Percentiles rank a stretch among this genome's conserved stretches.
phyloP scores from a whole-genome alignment of 2,888 invertebrate species.

The Ophraella communa region DNA sequence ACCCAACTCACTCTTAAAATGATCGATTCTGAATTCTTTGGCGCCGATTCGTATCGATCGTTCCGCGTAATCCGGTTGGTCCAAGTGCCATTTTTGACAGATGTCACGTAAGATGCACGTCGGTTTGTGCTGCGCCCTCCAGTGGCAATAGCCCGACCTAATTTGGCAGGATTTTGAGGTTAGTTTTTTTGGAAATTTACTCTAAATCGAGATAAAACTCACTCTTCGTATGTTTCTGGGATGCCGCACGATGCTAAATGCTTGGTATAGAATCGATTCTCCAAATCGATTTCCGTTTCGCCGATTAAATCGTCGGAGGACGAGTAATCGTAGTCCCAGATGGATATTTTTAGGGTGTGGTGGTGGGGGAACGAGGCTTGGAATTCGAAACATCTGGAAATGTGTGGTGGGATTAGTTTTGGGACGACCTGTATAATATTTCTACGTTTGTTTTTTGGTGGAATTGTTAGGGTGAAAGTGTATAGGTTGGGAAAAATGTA shows the following conservation, averaged over 20 bases:
- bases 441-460: no score
- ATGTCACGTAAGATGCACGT: slow-evolving; percentile 73
- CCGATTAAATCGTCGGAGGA: slow-evolving; percentile 82
- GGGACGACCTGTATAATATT: no score
- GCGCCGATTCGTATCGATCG: slow-evolving; percentile 65
- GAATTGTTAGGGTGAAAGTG: no score
- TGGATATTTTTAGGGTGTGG: slow-evolving; percentile 72
- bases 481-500: no score
- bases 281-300: slow-evolving; percentile 83
- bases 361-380: slow-evolving; percentile 77
- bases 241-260: slow-evolving; percentile 84
- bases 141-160: slow-evolving; percentile 73
- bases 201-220: background rate
- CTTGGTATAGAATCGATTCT: slow-evolving; percentile 81
- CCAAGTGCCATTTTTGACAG: slow-evolving; percentile 72
- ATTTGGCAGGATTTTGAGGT: no score
- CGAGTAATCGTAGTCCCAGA: slow-evolving; percentile 77
- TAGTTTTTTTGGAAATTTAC: background rate
- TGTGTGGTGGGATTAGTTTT: no score
- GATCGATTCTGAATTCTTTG: slow-evolving; percentile 49
- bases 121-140: slow-evolving; percentile 80
- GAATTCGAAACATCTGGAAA: slow-evolving; percentile 73
- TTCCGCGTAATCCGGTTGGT: slow-evolving; percentile 62
- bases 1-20: slow-evolving; percentile 41
- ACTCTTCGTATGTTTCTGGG: slow-evolving; percentile 70